phyloP scores from a whole-genome alignment of 2,113 vertebrate genomes.

The Plestiodon gilberti region DNA sequence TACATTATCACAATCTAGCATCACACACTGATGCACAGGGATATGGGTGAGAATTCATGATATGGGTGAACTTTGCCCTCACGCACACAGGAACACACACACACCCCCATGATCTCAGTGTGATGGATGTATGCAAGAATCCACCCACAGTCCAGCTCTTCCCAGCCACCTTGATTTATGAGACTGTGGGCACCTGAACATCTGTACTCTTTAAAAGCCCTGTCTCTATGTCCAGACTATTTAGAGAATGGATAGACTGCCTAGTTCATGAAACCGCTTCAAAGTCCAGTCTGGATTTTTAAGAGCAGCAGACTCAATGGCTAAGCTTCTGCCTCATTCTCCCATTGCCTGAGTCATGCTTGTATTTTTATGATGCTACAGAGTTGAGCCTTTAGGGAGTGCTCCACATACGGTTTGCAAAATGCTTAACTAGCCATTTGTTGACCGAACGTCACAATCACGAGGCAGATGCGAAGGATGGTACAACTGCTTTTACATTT shows the following conservation, averaged over 20 bases:
- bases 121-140: no score
- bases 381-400: neutral
- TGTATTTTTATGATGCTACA: neutral
- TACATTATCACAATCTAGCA: no score
- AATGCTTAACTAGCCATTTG: constrained; percentile 7
- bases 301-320: constrained; percentile 31
- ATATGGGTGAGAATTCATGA: no score
- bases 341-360: neutral
- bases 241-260: neutral
- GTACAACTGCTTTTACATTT: neutral
- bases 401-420: constrained; percentile 12
- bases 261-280: neutral
- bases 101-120: neutral
- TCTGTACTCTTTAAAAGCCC: no score
- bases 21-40: no score
- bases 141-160: no score
- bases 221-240: neutral
- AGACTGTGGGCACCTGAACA: neutral
- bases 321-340: neutral
- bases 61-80: no score
- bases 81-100: neutral
- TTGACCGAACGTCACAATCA: constrained; percentile 31
- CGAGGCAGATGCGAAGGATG: constrained; percentile 15
- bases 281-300: neutral
- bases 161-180: neutral